Percentiles rank a stretch among this genome's conserved stretches.
phyloP scores from a whole-genome alignment of 2,888 invertebrate genomes.

The Spodoptera exigua region DNA sequence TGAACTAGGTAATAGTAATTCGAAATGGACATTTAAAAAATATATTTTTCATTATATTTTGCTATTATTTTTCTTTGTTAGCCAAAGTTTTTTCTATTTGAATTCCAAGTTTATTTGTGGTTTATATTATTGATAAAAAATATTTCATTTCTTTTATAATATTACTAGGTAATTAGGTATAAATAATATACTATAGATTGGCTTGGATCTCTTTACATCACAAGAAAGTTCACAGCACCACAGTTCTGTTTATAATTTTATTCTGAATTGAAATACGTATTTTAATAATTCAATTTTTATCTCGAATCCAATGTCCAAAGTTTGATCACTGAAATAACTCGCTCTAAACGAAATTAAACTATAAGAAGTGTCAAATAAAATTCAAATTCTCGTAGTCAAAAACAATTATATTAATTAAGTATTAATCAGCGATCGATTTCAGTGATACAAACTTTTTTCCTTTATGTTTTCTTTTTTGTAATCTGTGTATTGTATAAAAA shows the following conservation, averaged over 20 bases:
- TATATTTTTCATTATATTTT: too few relatives aligned
- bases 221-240: too few relatives aligned
- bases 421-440: slow-evolving; percentile 27
- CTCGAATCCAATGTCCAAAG: slow-evolving; percentile 34
- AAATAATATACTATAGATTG: too few relatives aligned
- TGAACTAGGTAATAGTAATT: too few relatives aligned
- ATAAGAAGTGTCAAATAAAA: slow-evolving; percentile 50
- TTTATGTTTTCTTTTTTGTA: slow-evolving; percentile 29
- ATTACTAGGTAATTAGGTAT: too few relatives aligned
- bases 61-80: too few relatives aligned
- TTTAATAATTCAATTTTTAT: not conserved
- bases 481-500: slow-evolving; percentile 39
- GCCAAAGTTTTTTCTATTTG: too few relatives aligned
- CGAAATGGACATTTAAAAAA: too few relatives aligned
- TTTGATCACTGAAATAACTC: slow-evolving; percentile 52
- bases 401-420: slow-evolving; percentile 35
- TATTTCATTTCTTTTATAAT: too few relatives aligned
- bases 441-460: slow-evolving; percentile 50
- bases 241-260: not conserved
- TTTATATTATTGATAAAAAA: too few relatives aligned
- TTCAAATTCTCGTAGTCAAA: slow-evolving; percentile 55
- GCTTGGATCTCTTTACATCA: too few relatives aligned
- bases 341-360: slow-evolving; percentile 30
- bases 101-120: too few relatives aligned
- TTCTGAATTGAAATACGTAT: slow-evolving; percentile 26